Evolutionary conservation across 2,888 invertebrate species (phyloP), one percentile per base, ranked within the genome.

Genomic region (Malachius bipustulatus): DNA sequence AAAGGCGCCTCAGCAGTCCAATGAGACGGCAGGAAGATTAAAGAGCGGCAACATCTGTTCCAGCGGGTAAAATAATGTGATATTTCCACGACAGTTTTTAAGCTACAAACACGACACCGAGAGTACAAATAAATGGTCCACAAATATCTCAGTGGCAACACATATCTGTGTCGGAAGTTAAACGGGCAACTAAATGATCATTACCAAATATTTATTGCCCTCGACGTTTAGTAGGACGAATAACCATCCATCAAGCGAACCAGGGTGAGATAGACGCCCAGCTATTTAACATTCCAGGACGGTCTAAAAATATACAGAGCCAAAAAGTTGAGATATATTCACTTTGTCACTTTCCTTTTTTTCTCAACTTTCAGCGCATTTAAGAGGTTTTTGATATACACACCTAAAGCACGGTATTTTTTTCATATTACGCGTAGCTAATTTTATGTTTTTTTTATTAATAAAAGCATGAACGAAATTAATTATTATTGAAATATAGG

Each of bases 181-280:
- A 57, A 56, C 53, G 56, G 54, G 53, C 56, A 57, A 56, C 60
- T 60, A 60, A 60, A 60, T 53, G 59, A 59, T 60, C 60, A 59
- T 60, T 59, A 60, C 57, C 52, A 59, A 55, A 59, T 60, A 60
- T 60, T 60, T 60, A 60, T 60, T 60, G 53, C 57, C 50, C 41
- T 43, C 49, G 52, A 51, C 56, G 52, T 55, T 57, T 53, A 48
- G 48, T 43, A 43, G 55, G 49, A 57, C 56, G 57, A 55, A 57
- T 57, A 57, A 54, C 54, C 58, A 58, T 59, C 57, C 54, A 59
- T 59, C 59, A 58, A 50, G 41, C 45, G 45, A 44, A 47, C 46
- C 45, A 49, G 52, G 51, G 49, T 47, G 38, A 34, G 36, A 44
- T 43, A 44, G 41, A 42, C 39, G 44, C 51, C 49, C 43, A 41